phyloP scores from a whole-genome alignment of 2,888 invertebrate genomes.

The Melieria omissa region DNA sequence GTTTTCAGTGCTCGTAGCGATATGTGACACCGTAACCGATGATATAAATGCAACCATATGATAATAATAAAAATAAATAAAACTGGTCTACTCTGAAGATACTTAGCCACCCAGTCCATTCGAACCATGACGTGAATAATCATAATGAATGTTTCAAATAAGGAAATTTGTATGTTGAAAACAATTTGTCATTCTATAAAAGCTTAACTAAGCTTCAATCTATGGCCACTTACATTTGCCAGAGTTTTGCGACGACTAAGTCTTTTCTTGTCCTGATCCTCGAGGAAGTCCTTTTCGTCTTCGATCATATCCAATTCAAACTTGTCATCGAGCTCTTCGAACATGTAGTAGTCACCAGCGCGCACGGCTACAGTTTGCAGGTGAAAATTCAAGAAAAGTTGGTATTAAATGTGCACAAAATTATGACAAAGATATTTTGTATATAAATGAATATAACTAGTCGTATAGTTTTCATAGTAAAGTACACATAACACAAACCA shows the following conservation, averaged over 20 bases:
- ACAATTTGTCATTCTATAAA: background rate
- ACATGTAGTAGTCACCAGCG: conserved; percentile 99
- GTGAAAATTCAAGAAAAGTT: background rate
- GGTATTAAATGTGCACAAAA: background rate
- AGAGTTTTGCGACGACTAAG: conserved; percentile 64
- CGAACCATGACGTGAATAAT: no score
- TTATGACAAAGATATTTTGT: background rate
- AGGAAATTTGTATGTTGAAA: no score
- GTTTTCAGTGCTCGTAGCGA: no score
- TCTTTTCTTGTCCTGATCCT: conserved; percentile 63
- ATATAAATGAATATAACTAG: background rate
- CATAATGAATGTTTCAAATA: no score
- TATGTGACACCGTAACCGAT: no score
- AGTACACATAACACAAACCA: no score
- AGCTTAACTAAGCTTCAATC: background rate
- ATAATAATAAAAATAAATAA: background rate
- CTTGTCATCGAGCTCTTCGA: conserved; percentile 91
- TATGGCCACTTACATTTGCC: conserved; percentile 60
- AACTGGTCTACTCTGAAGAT: background rate
- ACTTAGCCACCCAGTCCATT: no score
- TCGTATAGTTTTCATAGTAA: no score
- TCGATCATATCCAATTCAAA: conserved; percentile 76
- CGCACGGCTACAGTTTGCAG: conserved; percentile 80
- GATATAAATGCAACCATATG: background rate
- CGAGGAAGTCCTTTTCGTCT: conserved; percentile 69